Conservation (phyloP, 64 coral and sea anemone species). For the Pocillopora verrucosa region DNA sequence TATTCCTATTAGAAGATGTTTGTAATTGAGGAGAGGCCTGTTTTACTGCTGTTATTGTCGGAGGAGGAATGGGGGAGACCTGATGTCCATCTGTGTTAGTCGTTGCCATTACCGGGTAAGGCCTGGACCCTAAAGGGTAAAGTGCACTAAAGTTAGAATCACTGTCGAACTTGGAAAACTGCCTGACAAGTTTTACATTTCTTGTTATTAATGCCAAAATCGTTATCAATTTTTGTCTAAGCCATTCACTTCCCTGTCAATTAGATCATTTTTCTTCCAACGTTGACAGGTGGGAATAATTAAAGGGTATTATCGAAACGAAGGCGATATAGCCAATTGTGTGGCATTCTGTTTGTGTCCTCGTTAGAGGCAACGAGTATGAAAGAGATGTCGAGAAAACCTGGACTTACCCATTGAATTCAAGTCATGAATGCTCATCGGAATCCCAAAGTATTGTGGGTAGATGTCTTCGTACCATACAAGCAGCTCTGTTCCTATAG, state of each 20-base stretch:
- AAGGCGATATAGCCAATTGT: too few species aligned
- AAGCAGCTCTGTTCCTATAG: slow-evolving; percentile 62
- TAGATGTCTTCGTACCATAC: slow-evolving; percentile 82
- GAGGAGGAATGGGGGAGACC: slow-evolving; percentile 2
- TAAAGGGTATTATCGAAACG: too few species aligned
- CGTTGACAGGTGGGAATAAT: too few species aligned
- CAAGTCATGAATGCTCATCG: slow-evolving; percentile 50
- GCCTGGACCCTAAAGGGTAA: slow-evolving; percentile 17
- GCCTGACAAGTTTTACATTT: too few species aligned
- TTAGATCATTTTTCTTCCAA: too few species aligned
- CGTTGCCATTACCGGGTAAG: neutral
- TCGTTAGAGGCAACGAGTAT: neutral
- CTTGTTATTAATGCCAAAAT: too few species aligned
- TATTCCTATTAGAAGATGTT: neutral
- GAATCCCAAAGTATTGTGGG: slow-evolving; percentile 75
- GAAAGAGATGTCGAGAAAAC: neutral
- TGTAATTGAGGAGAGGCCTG: neutral
- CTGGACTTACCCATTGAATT: neutral
- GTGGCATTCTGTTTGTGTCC: too few species aligned
- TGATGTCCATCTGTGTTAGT: neutral
- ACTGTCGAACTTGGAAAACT: too few species aligned
- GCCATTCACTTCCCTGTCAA: too few species aligned
- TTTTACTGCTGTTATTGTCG: neutral
- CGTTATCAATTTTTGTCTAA: too few species aligned
- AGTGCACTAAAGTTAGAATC: neutral